Conservation (phyloP, 2,888 invertebrate species). For the Brachypterus glaber region DNA sequence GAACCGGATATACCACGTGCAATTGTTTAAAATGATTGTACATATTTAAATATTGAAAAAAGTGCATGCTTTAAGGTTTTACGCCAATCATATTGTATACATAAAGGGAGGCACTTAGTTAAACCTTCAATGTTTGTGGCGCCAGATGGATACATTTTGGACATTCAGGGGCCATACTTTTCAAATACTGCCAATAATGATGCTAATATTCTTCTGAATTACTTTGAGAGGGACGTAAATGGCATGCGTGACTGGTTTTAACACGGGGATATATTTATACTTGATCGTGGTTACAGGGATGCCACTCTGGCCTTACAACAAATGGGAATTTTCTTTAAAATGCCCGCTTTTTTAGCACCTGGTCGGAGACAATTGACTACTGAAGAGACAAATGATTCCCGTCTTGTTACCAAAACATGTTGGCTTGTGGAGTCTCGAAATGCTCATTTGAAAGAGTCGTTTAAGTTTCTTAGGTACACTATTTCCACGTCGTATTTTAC, state of each 20-base stretch:
- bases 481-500: too few species aligned
- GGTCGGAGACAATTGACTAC: background rate
- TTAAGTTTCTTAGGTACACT: too few species aligned
- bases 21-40: constrained; percentile 3
- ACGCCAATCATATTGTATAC: constrained; percentile 6
- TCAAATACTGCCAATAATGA: constrained; percentile 12
- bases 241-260: constrained; percentile 7
- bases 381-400: constrained; percentile 3
- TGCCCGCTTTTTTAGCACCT: constrained; percentile 7
- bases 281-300: constrained; percentile 7
- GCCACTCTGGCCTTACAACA: constrained; percentile 1
- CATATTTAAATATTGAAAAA: constrained; percentile 10
- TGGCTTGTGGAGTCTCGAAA: too few species aligned
- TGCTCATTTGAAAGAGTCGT: too few species aligned
- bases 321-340: constrained; percentile 4
- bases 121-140: constrained; percentile 7
- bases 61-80: constrained; percentile 6
- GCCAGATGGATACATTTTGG: too few species aligned
- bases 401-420: background rate
- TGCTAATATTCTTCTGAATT: constrained; percentile 4
- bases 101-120: constrained; percentile 6
- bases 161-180: too few species aligned
- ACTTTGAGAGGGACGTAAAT: constrained; percentile 7
- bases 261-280: constrained; percentile 5
- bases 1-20: constrained; percentile 4